A percentile compares a stretch with the other conserved stretches of the same genome.
Conservation (phyloP, 2,797 vertebrate genomes). For the Catharus ustulatus region DNA sequence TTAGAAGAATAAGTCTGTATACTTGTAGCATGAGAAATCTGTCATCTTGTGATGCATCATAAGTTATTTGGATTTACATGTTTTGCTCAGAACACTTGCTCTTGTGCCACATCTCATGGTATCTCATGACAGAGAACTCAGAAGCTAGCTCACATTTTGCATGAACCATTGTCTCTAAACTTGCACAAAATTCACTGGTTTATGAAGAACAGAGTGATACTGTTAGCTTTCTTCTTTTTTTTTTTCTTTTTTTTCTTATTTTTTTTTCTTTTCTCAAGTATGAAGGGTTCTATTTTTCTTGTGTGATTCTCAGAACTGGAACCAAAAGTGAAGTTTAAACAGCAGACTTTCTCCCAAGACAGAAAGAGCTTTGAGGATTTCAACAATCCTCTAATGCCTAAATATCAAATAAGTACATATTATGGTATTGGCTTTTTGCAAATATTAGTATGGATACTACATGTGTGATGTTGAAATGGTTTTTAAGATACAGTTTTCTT, state of each 20-base stretch:
- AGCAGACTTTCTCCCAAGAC: not conserved
- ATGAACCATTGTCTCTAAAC: not conserved
- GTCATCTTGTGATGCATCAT: conserved; percentile 49
- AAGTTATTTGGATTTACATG: conserved; percentile 32
- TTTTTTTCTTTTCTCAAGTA: not conserved
- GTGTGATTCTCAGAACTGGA: not conserved
- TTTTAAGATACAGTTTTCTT: no score
- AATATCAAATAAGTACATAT: not conserved
- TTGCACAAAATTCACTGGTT: not conserved
- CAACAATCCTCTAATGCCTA: not conserved
- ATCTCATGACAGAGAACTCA: conserved; percentile 29
- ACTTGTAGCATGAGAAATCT: not conserved
- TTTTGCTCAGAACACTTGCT: not conserved
- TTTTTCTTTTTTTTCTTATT: not conserved
- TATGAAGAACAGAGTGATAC: not conserved
- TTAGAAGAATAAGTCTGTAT: not conserved
- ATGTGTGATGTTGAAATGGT: no score
- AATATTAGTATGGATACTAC: no score
- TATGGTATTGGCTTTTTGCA: no score
- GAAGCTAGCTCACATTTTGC: not conserved
- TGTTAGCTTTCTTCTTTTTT: not conserved
- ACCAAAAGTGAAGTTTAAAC: not conserved
- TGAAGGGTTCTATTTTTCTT: not conserved
- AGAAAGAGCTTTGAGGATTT: conserved; percentile 30
- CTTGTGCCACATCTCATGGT: not conserved